Evolutionary conservation across 2,888 invertebrate species (phyloP), one percentile per base, ranked within the genome.

Genomic region (Spodoptera exigua): DNA sequence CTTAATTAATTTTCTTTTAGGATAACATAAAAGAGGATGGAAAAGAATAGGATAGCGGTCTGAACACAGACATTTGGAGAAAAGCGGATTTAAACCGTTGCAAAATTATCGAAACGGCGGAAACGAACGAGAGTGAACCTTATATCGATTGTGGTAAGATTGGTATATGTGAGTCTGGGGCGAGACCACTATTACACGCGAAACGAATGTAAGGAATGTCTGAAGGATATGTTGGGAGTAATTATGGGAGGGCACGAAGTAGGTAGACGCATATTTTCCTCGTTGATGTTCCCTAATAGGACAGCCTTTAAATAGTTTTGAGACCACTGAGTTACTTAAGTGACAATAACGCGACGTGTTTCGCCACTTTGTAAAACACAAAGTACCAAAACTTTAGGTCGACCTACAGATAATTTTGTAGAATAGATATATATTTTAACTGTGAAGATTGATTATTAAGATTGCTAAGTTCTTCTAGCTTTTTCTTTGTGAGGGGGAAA

Each of bases 1-100:
- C 88, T 88, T 90, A 91, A 92, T 92, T 91, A 91, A 91, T 90
- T 91, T 91, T 88, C 89, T 88, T 89, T 89, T 78, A 85, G 83
- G 81, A 81, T 83, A 84, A 85, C 84, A 86, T 84, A 83, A 88
- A 88, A 85, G 84, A 82, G 80, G 74, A 80, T 78, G 76, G 69
- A 67, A 80, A 81, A 86, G 83, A 85, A 84, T 83, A 84, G 80
- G 81, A 81, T 86, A 83, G 80, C 78, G 79, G 81, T 73, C 76
- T 79, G 77, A 86, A 82, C 78, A 84, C 81, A 86, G 86, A 86
- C 84, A 85, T 81, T 79, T 69, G 74, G 79, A 81, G 80, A 74
- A 86, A 89, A 87, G 87, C 84, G 84, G 88, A 87, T 86, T 88
- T 86, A 80, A 88, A 87, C 78, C 76, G 78, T 63, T 74, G 73